Conservation (phyloP, 2,797 vertebrate genomes). For the Crocodylus rhombifer region DNA sequence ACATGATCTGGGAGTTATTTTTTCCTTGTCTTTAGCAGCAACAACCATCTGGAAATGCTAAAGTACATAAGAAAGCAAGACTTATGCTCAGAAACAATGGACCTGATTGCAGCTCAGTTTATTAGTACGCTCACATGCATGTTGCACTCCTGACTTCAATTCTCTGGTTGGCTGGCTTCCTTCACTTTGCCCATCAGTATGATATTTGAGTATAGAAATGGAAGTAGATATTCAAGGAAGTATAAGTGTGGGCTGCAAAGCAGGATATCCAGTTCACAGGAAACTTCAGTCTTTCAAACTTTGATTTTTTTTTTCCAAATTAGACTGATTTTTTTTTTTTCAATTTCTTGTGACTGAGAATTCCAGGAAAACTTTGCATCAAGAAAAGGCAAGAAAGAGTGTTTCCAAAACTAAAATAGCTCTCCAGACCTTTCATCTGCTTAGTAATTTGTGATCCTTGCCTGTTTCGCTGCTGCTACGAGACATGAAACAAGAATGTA, state of each 20-base stretch:
- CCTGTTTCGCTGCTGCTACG: not conserved
- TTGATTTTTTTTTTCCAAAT: not conserved
- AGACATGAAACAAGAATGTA: too few species aligned
- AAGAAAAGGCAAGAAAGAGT: not conserved
- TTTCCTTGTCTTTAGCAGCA: constrained; percentile 49
- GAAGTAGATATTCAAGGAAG: too few species aligned
- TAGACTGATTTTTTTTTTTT: not conserved
- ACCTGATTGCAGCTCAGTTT: not conserved
- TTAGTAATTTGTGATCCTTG: not conserved
- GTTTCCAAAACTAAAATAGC: not conserved
- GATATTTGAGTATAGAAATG: not conserved
- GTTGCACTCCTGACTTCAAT: not conserved
- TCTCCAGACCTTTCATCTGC: not conserved
- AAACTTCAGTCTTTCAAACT: not conserved
- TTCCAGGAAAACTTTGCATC: not conserved
- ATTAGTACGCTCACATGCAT: not conserved
- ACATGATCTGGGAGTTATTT: constrained; percentile 31
- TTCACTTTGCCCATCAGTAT: constrained; percentile 22
- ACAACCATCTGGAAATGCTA: constrained; percentile 74
- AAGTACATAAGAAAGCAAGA: constrained; percentile 30
- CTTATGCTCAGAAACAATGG: constrained; percentile 40
- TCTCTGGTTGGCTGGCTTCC: constrained; percentile 19
- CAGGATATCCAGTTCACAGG: not conserved
- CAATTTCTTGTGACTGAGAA: not conserved
- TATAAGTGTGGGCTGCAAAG: too few species aligned